These are phyloP conservation scores for Drosophila sordidula DNA, from an alignment of 2,888 invertebrate species.

Conservation along the genomic window DNA sequence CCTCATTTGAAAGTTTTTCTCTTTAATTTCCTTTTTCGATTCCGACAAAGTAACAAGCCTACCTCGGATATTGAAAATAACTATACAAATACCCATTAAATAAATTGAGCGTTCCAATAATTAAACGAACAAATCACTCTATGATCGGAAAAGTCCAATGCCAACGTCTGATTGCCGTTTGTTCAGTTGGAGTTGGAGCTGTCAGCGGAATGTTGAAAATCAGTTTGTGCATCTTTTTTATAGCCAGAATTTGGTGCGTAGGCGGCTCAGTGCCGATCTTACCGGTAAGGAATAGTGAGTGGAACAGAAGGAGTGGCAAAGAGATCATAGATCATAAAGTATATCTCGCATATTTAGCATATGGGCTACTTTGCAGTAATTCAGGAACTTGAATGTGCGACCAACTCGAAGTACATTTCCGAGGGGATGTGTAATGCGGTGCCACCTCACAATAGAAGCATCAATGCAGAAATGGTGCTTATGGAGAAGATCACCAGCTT, in stretches of 20 bases:
- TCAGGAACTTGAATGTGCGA: conserved; percentile 45
- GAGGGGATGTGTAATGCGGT: conserved; percentile 31
- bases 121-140: conserved; percentile 53
- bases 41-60: conserved; percentile 14
- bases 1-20: no score
- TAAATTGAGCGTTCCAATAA: conserved; percentile 49
- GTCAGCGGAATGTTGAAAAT: conserved; percentile 27
- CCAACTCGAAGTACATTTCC: conserved; percentile 46
- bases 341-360: conserved; percentile 15
- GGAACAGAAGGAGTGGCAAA: neutral
- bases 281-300: conserved; percentile 32
- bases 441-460: conserved; percentile 44
- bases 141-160: conserved; percentile 53
- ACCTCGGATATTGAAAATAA: conserved; percentile 27
- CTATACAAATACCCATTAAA: conserved; percentile 31
- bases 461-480: conserved; percentile 31
- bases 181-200: conserved; percentile 24
- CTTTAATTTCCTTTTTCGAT: no score
- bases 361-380: conserved; percentile 49
- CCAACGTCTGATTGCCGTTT: conserved; percentile 29
- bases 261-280: conserved; percentile 25
- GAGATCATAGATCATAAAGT: neutral
- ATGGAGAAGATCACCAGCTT: conserved; percentile 25
- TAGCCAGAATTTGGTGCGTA: conserved; percentile 15
- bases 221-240: conserved; percentile 27